These are phyloP conservation scores for Myodes glareolus DNA, from an alignment of 2,113 vertebrate species.

Conservation along the genomic window DNA sequence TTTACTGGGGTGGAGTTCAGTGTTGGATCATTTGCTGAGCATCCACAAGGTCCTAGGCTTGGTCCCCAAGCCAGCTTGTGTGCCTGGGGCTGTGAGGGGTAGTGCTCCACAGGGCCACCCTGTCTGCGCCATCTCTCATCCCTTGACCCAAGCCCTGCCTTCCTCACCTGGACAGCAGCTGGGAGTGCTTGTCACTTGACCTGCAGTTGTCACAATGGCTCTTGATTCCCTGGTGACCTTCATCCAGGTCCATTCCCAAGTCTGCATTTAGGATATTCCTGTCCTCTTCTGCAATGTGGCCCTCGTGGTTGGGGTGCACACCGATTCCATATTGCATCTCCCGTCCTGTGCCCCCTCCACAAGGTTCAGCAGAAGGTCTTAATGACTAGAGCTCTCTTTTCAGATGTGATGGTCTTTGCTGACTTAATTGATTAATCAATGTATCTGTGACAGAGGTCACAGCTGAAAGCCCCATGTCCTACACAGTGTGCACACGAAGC, in stretches of 20 bases:
- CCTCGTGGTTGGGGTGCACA: accelerated
- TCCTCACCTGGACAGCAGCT: background rate
- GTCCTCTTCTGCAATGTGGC: background rate
- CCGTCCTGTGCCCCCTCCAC: background rate
- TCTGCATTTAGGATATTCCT: background rate
- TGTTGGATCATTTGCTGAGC: background rate
- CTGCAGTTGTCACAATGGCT: too few species aligned
- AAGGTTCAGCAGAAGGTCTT: background rate
- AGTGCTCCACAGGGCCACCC: accelerated
- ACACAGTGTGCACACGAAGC: accelerated
- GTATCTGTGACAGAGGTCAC: background rate
- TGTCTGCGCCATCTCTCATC: background rate
- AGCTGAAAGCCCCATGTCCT: accelerated
- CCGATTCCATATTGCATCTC: accelerated
- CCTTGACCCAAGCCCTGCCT: too few species aligned
- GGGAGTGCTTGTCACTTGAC: accelerated
- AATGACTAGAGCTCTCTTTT: too few species aligned
- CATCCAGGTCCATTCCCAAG: background rate
- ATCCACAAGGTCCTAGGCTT: background rate
- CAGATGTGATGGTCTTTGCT: background rate
- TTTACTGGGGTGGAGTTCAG: background rate
- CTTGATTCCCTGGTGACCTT: background rate
- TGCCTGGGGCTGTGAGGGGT: background rate
- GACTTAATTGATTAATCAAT: accelerated
- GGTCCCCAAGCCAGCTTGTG: accelerated